Evolutionary conservation across 2,113 vertebrate species (phyloP).

Genomic region (Meles meles): DNA sequence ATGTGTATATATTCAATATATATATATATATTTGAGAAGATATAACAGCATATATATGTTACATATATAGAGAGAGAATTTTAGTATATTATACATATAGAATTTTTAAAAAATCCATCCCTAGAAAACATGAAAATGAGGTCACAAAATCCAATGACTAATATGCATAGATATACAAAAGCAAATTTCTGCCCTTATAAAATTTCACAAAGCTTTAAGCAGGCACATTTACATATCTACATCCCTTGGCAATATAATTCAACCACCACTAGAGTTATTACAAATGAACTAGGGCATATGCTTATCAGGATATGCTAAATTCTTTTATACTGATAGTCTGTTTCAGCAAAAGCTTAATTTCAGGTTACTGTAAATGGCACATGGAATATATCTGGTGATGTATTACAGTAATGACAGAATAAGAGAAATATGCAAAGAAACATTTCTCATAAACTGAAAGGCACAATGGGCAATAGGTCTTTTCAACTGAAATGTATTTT

Average conservation of each 20-base stretch:
- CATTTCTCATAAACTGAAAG: conserved; percentile 7
- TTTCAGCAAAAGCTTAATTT: conserved; percentile 65
- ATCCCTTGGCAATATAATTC: conserved; percentile 73
- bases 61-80: neutral
- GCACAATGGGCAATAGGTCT: neutral
- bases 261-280: conserved; percentile 74
- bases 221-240: conserved; percentile 77
- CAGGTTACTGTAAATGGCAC: neutral
- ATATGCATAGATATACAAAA: conserved; percentile 78
- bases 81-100: neutral
- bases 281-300: conserved; percentile 67
- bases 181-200: conserved; percentile 69
- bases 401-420: conserved; percentile 28
- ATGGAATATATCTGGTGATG: neutral
- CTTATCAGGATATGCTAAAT: conserved; percentile 70
- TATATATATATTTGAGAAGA: neutral
- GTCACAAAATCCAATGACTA: conserved; percentile 72
- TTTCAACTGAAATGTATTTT: conserved; percentile 19
- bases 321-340: conserved; percentile 37
- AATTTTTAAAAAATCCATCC: conserved; percentile 76
- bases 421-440: conserved; percentile 39
- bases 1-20: neutral
- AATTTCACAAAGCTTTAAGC: conserved; percentile 73
- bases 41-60: neutral
- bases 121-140: conserved; percentile 69